Percentiles rank a stretch among this genome's conserved stretches.
phyloP scores from a whole-genome alignment of 1,140 invertebrate species.

The Chelonus insularis region DNA sequence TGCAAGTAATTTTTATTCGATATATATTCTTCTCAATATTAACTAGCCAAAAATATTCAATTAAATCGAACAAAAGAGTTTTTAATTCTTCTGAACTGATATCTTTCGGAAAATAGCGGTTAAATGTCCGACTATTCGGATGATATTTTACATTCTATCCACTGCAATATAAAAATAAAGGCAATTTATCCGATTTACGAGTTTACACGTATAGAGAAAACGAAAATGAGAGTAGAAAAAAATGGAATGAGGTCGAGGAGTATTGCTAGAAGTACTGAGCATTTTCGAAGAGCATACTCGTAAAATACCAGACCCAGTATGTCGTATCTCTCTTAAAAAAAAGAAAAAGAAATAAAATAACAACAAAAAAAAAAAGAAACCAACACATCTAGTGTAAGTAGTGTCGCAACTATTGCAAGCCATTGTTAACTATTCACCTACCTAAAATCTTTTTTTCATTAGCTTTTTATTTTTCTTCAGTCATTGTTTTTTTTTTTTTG shows the following conservation, averaged over 20 bases:
- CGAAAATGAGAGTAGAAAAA: conserved; percentile 11
- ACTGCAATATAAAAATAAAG: background rate
- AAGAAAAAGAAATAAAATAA: too few species aligned
- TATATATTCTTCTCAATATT: too few species aligned
- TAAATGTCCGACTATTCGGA: background rate
- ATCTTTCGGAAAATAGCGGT: background rate
- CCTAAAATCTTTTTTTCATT: conserved; percentile 4
- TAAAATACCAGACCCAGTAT: conserved; percentile 7
- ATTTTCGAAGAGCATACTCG: conserved; percentile 4
- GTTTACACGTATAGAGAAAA: conserved; percentile 2
- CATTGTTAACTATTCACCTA: conserved; percentile 23
- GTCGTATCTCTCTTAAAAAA: conserved; percentile 12
- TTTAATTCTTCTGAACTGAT: too few species aligned
- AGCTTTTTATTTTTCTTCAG: too few species aligned
- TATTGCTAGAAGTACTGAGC: background rate
- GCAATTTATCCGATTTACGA: conserved; percentile 8
- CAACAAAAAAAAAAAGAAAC: too few species aligned
- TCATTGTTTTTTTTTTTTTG: too few species aligned
- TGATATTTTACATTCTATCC: conserved; percentile 9
- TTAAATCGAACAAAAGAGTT: too few species aligned
- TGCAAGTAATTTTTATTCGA: too few species aligned
- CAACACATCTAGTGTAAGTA: too few species aligned
- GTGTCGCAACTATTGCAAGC: conserved; percentile 14
- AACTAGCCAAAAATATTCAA: too few species aligned
- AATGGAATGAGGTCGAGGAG: background rate